Evolutionary conservation across 2,888 invertebrate species (phyloP).

Genomic region (Abrostola triplasia): DNA sequence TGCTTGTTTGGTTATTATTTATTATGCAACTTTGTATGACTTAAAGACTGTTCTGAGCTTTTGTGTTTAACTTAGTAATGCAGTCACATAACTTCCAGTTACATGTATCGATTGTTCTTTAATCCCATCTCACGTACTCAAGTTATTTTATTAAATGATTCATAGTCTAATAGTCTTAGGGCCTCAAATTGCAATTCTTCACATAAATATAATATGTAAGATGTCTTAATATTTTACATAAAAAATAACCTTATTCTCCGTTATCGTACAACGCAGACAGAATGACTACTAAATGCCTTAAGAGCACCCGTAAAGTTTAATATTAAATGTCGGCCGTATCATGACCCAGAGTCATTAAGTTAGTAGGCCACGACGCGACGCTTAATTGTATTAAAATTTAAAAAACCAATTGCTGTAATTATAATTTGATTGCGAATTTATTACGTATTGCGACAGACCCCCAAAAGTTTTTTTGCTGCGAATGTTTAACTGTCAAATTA

Average conservation of each 20-base stretch:
- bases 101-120: too few relatives aligned
- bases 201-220: background rate
- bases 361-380: background rate
- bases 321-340: constrained; percentile 1
- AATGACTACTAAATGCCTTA: constrained; percentile 19
- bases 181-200: background rate
- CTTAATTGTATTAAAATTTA: background rate
- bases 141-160: too few relatives aligned
- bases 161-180: too few relatives aligned
- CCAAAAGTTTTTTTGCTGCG: background rate
- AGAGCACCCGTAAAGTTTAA: constrained; percentile 17
- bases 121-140: too few relatives aligned
- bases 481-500: too few relatives aligned
- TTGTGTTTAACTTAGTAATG: too few relatives aligned
- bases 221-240: background rate
- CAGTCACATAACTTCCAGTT: too few relatives aligned
- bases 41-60: too few relatives aligned
- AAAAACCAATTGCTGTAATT: background rate
- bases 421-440: background rate
- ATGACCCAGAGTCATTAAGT: constrained; percentile 7
- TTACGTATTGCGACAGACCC: background rate
- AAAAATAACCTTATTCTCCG: constrained; percentile 5
- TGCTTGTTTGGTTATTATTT: too few relatives aligned
- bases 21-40: too few relatives aligned
- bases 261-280: constrained; percentile 9